Evolutionary conservation across 2,888 invertebrate species (phyloP).

Genomic region (Euphydryas editha): DNA sequence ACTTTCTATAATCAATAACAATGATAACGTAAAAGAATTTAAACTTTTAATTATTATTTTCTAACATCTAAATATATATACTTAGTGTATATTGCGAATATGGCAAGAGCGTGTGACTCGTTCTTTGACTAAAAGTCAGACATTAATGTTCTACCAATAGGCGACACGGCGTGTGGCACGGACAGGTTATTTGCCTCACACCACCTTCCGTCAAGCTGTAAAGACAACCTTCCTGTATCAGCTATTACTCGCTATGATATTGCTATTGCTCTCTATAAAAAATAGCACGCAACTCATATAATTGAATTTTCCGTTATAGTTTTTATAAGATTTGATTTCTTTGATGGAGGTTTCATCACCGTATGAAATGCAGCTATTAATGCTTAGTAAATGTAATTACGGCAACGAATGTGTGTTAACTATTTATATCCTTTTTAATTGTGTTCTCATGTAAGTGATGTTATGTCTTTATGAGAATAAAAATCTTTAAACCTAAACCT

Average conservation of each 20-base stretch:
- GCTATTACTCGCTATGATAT: not conserved
- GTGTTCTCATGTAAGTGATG: no score
- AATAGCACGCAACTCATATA: no score
- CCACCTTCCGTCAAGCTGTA: constrained; percentile 17
- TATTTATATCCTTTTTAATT: no score
- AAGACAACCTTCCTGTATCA: not conserved
- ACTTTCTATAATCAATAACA: no score
- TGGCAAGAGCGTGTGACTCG: not conserved
- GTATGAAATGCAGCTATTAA: no score
- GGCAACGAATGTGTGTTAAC: no score
- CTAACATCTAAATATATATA: not conserved
- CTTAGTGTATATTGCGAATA: not conserved
- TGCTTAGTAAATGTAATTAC: no score
- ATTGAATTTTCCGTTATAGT: no score
- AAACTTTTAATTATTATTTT: not conserved
- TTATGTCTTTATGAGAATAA: no score
- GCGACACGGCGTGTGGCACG: constrained; percentile 63
- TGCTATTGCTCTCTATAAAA: not conserved
- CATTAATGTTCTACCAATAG: constrained; percentile 7
- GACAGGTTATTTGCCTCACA: constrained; percentile 69
- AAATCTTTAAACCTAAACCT: no score
- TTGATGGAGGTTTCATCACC: no score
- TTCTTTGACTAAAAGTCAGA: constrained; percentile 5
- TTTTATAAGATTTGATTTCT: no score
- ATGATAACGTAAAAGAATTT: not conserved